phyloP scores from a whole-genome alignment of 2,888 invertebrate species.

The Himalopsyche japonica region DNA sequence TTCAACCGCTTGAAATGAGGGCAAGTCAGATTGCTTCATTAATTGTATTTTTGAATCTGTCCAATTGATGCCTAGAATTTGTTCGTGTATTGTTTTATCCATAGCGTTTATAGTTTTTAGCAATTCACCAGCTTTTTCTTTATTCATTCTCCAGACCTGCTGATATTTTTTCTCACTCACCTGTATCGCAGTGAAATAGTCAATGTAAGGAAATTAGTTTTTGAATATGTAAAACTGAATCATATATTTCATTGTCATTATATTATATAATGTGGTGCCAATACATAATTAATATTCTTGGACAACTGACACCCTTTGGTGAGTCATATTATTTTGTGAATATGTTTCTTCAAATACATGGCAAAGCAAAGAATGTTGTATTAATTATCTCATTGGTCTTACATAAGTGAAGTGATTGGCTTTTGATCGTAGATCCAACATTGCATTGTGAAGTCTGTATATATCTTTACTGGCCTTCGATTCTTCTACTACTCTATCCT shows the following conservation, averaged over 20 bases:
- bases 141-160: conserved; percentile 66
- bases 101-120: conserved; percentile 60
- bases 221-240: no score
- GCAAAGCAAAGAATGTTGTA: no score
- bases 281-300: background rate
- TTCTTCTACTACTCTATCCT: conserved; percentile 67
- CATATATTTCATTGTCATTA: no score
- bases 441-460: conserved; percentile 65
- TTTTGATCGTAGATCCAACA: conserved; percentile 72
- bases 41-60: conserved; percentile 50
- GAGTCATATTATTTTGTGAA: no score
- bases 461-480: conserved; percentile 71
- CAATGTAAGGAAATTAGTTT: background rate
- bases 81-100: conserved; percentile 66
- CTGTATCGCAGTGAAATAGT: conserved; percentile 18
- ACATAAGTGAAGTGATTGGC: conserved; percentile 66
- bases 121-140: conserved; percentile 54
- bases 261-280: no score
- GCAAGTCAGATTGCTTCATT: conserved; percentile 52
- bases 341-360: no score
- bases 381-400: background rate
- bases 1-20: conserved; percentile 48
- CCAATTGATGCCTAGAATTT: conserved; percentile 65
- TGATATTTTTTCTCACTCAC: conserved; percentile 67
- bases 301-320: no score